A percentile compares a stretch with the other conserved stretches of the same genome.
These are phyloP conservation scores for Scophthalmus maximus DNA, from an alignment of 2,113 vertebrate genomes.

Conservation along the genomic window DNA sequence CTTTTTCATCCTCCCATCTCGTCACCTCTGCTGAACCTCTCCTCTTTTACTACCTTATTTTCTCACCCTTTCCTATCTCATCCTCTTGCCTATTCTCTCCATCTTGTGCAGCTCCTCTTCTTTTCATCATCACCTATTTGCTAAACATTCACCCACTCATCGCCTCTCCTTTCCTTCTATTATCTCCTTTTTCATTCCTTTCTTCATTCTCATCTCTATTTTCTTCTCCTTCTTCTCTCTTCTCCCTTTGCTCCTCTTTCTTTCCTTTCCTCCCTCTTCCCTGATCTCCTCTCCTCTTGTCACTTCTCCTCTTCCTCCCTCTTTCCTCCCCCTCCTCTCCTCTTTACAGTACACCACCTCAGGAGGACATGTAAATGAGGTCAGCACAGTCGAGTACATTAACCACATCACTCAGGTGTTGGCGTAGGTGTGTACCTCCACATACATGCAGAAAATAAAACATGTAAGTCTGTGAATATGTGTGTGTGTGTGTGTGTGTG, in stretches of 20 bases:
- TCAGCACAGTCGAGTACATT: constrained; percentile 52
- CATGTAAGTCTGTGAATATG: background rate
- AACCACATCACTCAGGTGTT: constrained; percentile 66
- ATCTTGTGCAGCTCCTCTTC: constrained; percentile 34
- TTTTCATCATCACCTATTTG: constrained; percentile 35
- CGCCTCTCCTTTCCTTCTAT: no score
- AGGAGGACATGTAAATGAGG: constrained; percentile 73
- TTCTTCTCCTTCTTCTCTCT: background rate
- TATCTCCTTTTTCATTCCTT: background rate
- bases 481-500: background rate
- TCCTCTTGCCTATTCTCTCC: background rate
- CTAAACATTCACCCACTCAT: constrained; percentile 16
- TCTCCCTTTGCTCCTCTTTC: background rate
- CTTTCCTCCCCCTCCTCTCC: background rate
- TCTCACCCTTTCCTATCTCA: background rate
- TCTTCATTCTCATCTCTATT: background rate
- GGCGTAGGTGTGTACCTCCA: constrained; percentile 31
- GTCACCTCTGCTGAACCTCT: background rate
- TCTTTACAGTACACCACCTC: constrained; percentile 50
- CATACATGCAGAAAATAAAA: constrained; percentile 32
- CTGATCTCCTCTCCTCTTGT: background rate
- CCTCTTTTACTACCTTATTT: background rate
- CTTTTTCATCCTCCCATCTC: constrained; percentile 33
- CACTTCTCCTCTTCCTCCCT: background rate
- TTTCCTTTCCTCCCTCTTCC: background rate